Base-by-base conservation (phyloP, 1,140 invertebrate species). In the Cotesia glomerata region DNA sequence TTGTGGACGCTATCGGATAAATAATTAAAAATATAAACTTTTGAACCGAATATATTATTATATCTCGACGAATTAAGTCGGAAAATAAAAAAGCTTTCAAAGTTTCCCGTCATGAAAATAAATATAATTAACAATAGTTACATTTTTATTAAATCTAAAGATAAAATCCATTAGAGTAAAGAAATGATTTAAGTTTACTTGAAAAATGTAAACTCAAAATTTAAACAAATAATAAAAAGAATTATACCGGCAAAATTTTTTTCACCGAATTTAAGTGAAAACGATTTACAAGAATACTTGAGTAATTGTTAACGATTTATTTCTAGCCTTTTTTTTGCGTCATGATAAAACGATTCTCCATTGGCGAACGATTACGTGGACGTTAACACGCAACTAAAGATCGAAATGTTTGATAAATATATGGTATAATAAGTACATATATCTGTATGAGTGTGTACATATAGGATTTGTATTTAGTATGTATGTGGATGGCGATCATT, bases 281-380 rank as follows among this genome's bases (percentile, higher is more conserved):
- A 5, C n/a, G 14, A 35, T 32, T 62, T 11, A 35, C 34, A n/a
- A 13, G 4, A 36, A 62, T 9, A 39, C 39, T 45, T 35, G 35
- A n/a, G 7, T 62, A n/a, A 35, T 5, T 36, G n/a, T 62, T 3
- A 62, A 36, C 34, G 13, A 35, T 62, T 35, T 35, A 62, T 62
- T 34, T 35, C 5, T 62, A n/a, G 35, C 3, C 26, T 26, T 35
- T 16, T 56, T 45, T 45, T 45, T 45, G 11, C 45, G 66, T 39
- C 70, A 51, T 72, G 70, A 66, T 62, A 72, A 72, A 72, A 52
- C 35, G 62, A 72, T 66, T 72, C 51, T 65, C 35, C n/a, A 66
- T 66, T 72, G 62, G 34, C 18, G 52, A 66, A 72, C 70, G 49
- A 72, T 66, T 66, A 66, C 52, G 70, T 66, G 51, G 63, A 34